Evolutionary conservation across 2,797 vertebrate genomes (phyloP).

Genomic region (Aeoliscus strigatus): DNA sequence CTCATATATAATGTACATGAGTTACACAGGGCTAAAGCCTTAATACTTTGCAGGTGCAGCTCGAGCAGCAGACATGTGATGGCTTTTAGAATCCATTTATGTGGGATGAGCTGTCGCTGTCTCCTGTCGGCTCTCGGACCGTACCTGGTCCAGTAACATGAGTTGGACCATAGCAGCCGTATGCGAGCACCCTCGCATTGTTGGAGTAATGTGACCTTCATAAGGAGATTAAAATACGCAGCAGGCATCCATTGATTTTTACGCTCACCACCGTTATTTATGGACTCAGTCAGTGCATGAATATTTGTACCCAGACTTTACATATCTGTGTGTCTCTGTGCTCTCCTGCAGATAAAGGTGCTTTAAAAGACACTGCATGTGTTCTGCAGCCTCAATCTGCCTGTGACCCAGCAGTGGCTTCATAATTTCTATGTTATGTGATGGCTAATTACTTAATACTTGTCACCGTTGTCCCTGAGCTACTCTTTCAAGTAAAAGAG

Average conservation of each 20-base stretch:
- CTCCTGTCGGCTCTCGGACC: conserved; percentile 29
- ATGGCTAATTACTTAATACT: conserved; percentile 56
- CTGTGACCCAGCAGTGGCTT: conserved; percentile 47
- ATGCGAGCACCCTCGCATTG: conserved; percentile 33
- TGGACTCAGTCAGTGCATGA: conserved; percentile 67
- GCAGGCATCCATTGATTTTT: conserved; percentile 71
- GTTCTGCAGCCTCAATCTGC: conserved; percentile 50
- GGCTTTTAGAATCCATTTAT: conserved; percentile 31
- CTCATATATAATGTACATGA: conserved; percentile 66
- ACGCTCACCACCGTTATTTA: conserved; percentile 66
- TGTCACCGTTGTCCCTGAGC: conserved; percentile 44
- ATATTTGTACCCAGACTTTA: conserved; percentile 64
- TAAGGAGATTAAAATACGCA: conserved; percentile 71
- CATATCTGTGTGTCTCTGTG: conserved; percentile 24
- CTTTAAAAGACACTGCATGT: conserved; percentile 14
- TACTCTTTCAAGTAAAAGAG: conserved; percentile 35
- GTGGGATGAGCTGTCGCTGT: conserved; percentile 21
- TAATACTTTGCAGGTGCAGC: conserved; percentile 28
- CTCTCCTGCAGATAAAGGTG: conserved; percentile 5
- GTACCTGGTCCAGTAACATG: conserved; percentile 23
- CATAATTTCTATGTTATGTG: conserved; percentile 57
- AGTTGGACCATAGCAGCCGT: conserved; percentile 25
- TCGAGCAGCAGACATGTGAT: conserved; percentile 12
- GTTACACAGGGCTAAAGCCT: conserved; percentile 51
- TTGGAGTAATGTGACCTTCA: conserved; percentile 72